Base-by-base conservation (phyloP, 2,113 vertebrate genomes). In the Prochilodus magdalenae region DNA sequence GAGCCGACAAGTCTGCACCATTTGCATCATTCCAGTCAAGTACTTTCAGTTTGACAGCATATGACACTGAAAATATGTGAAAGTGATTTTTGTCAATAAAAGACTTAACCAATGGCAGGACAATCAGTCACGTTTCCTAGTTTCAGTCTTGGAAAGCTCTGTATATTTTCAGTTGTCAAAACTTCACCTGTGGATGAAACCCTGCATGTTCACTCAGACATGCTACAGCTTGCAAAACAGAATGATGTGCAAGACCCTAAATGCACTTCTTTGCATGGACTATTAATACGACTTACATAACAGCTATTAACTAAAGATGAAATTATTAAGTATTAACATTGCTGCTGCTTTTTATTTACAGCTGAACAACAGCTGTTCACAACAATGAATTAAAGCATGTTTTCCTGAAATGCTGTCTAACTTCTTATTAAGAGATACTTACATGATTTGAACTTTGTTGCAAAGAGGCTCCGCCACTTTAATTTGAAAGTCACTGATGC, bases 391-490 rank as follows among this genome's bases (percentile, higher is more conserved):
- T 16, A 63, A 63, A 30, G 36, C 40, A 51, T 63, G 27, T 29
- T 10, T 51, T 55, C 11, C 11, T 44, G 3, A 36, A 36, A 36
- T 36, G 33, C 33, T 36, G 6, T 44, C 8, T 44, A 44, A 44
- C 5, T 44, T 44, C 4, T 44, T 44, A 44, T 44, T 1, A 44
- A 44, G 40, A 44, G 40, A 14, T 83, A 89, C 89, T 88, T 51
- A 89, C 89, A 82, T 83, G n/a, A 89, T 88, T 70, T 87, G 78
- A n/a, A 60, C 51, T 59, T 79, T 75, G 27, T 76, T 77, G 86
- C 89, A 90, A 13, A 81, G 26, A 24, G 77, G 29, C 12, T 72
- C 36, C 59, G 65, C 36, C 4, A 26, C 3, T 55, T 16, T 80
- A 29, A 88, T 65, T 6, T 10, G 60, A 67, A 84, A 73, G 65